Conservation (phyloP, 2,797 vertebrate genomes). For the Sternarchorhynchus goeldii region DNA sequence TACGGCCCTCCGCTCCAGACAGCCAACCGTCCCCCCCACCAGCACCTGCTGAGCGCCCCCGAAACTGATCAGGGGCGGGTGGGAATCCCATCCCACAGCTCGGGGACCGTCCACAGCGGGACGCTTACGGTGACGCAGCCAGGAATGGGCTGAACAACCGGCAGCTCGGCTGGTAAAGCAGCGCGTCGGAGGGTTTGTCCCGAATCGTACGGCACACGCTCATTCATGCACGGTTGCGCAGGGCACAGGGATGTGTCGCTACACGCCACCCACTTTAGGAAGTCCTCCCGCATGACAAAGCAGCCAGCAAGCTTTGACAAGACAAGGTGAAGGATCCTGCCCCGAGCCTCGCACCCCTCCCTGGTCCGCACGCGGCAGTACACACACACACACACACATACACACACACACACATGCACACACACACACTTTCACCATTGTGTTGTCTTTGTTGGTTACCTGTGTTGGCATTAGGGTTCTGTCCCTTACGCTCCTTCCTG, state of each 20-base stretch:
- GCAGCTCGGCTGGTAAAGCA: neutral
- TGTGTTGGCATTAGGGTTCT: constrained; percentile 62
- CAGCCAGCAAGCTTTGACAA: constrained; percentile 72
- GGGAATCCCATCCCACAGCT: neutral
- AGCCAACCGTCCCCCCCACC: too few species aligned
- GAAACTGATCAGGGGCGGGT: neutral
- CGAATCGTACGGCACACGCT: constrained; percentile 43
- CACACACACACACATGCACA: constrained; percentile 33
- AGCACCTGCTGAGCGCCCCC: neutral
- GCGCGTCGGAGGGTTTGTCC: constrained; percentile 23
- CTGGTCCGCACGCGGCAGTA: constrained; percentile 2
- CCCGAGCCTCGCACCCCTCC: constrained; percentile 35
- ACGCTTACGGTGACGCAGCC: neutral
- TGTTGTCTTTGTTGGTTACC: constrained; percentile 69
- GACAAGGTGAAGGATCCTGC: constrained; percentile 61
- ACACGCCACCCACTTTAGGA: constrained; percentile 62
- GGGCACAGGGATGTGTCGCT: constrained; percentile 65
- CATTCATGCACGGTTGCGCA: constrained; percentile 54
- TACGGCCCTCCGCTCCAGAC: too few species aligned
- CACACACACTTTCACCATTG: constrained; percentile 51
- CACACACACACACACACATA: constrained; percentile 20
- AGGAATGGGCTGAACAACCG: neutral
- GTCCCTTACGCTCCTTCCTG: constrained; percentile 71
- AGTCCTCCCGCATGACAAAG: constrained; percentile 69
- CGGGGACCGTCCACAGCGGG: too few species aligned